Evolutionary conservation across 1,140 invertebrate genomes (phyloP), one percentile per base, ranked within the genome.

Genomic region (Yoshiicerus persimilis): DNA sequence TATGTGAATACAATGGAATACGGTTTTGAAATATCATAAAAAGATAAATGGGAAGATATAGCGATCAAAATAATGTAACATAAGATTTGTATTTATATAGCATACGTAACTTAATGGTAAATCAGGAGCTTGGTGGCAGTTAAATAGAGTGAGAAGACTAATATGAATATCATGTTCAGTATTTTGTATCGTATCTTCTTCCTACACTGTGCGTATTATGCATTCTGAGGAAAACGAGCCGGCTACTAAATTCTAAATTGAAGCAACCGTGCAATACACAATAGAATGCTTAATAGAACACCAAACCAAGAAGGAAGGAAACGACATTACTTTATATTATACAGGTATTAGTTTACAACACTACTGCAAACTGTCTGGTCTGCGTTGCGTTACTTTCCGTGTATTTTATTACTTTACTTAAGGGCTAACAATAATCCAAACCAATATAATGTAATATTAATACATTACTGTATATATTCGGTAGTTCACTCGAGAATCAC

Each of bases 81-180:
- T n/a, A 66, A 66, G 23, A 70, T 70, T 27, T 66, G 64, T 70
- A 13, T 70, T 25, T 30, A 56, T n/a, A 56, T n/a, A 4, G n/a
- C 47, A n/a, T 56, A 56, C 13, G 10, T 70, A 30, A 11, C 16
- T 6, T 70, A 70, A 30, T 30, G 66, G 27, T 30, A 80, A 36
- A 70, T 80, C 75, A 80, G 75, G 75, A 80, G 75, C 75, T 80
- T 16, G 20, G 16, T 38, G 75, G 32, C 75, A 32, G 75, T 80
- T 80, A 80, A 80, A 36, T 80, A 80, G 75, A 80, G 75, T 80
- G 75, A 80, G 75, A 80, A 80, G 20, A 38, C 75, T 80, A 80
- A 80, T 80, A 80, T 80, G 75, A 80, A 80, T 80, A 80, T 80
- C 75, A 80, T 80, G 75, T 56, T n/a, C 47, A 56, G n/a, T n/a